Evolutionary conservation across 2,113 vertebrate species (phyloP), one percentile per base, ranked within the genome.

Genomic region (Ceyx melanurus): DNA sequence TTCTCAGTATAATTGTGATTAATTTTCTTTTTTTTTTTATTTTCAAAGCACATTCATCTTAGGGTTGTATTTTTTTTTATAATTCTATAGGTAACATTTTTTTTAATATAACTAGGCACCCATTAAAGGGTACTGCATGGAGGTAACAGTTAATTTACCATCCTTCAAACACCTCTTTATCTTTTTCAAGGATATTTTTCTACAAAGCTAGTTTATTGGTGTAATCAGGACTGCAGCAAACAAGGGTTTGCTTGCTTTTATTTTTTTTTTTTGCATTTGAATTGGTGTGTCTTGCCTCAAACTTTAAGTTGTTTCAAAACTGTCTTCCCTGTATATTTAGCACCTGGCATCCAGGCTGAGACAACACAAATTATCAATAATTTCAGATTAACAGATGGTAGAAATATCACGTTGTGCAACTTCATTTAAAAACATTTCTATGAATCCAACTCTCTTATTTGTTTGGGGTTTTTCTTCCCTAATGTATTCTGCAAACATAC

Each of bases 391-490:
- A 72, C 60, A 76, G 2, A 45, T 33, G 2, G 45, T 54, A 66
- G 68, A 73, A 85, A n/a, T 9, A 48, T 7, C 16, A 80, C 42
- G 5, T 11, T 35, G 4, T 70, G 6, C 45, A 66, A 42, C 42
- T 60, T 82, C 4, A 26, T 60, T 65, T 79, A 25, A 23, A 65
- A 93, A 76, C 4, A 48, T 26, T 42, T 51, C 33, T 23, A 57
- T 53, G 18, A 73, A 80, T 19, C 13, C 40, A 2, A 82, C 71
- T 72, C 23, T 64, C 35, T 23, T 53, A 61, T 18, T 48, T 26
- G 13, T 6, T 35, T 26, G 18, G 25, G 17, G 4, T 1, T 0
- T 0, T 19, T 72, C 72, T 43, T 5, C 31, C 15, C 33, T 53
- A 45, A 78, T 8, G 23, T 26, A 76, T 37, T 57, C 31, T 62